Percentiles rank a stretch among this genome's conserved stretches.
Evolutionary conservation across 2,888 invertebrate species (phyloP).

Genomic region (Gari tellinella): DNA sequence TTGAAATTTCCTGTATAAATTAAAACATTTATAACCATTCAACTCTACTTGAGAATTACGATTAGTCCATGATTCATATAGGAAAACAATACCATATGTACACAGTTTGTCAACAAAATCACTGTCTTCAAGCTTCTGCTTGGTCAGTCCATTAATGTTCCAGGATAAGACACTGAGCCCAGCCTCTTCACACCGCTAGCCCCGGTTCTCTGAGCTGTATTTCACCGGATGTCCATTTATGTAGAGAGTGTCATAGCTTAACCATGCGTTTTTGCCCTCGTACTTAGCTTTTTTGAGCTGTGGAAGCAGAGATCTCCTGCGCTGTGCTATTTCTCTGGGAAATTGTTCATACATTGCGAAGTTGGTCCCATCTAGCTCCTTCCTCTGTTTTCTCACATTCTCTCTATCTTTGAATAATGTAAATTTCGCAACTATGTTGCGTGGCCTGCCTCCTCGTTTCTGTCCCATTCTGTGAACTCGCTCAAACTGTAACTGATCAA

Average conservation of each 20-base stretch:
- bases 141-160: slow-evolving; percentile 24
- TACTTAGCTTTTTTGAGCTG: slow-evolving; percentile 11
- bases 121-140: neutral
- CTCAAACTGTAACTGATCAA: slow-evolving; percentile 21
- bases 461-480: slow-evolving; percentile 25
- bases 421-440: slow-evolving; percentile 44
- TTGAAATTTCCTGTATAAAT: slow-evolving; percentile 11
- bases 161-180: slow-evolving; percentile 18
- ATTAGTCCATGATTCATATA: slow-evolving; percentile 17
- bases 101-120: slow-evolving; percentile 10
- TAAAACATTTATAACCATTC: slow-evolving; percentile 4
- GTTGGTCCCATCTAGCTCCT: slow-evolving; percentile 6
- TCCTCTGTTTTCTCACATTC: slow-evolving; percentile 18
- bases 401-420: slow-evolving; percentile 32
- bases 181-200: slow-evolving; percentile 13
- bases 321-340: slow-evolving; percentile 16
- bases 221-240: slow-evolving; percentile 4
- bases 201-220: no score
- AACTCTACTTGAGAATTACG: slow-evolving; percentile 8
- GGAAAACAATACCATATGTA: slow-evolving; percentile 3
- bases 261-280: slow-evolving; percentile 21
- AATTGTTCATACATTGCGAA: slow-evolving; percentile 33
- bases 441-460: neutral
- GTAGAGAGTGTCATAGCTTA: slow-evolving; percentile 18
- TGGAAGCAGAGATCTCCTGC: slow-evolving; percentile 3